A percentile compares a stretch with the other conserved stretches of the same genome.
Conservation (phyloP, 2,888 invertebrate genomes). For the Salpingus planirostris region DNA sequence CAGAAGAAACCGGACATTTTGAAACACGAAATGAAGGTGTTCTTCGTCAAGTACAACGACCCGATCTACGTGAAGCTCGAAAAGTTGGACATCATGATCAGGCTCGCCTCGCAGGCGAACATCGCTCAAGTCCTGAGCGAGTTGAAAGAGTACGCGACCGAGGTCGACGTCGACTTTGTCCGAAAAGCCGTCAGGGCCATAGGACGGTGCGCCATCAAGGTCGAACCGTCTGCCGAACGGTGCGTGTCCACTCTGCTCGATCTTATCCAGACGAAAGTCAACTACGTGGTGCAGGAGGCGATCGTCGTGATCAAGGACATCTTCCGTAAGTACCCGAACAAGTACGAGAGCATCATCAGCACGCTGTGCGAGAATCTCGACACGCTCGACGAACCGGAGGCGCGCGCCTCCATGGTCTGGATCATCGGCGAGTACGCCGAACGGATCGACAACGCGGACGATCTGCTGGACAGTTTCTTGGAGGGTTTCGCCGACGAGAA, state of each 20-base stretch:
- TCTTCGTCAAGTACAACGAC: constrained; percentile 99
- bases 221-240: constrained; percentile 94
- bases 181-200: constrained; percentile 98
- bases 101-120: constrained; percentile 94
- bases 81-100: constrained; percentile 98
- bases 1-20: constrained; percentile 98
- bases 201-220: constrained; percentile 96
- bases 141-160: constrained; percentile 97
- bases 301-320: constrained; percentile 99
- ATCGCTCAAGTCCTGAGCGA: constrained; percentile 97
- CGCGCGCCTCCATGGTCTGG: constrained; percentile 96
- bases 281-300: constrained; percentile 99
- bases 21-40: constrained; percentile 99
- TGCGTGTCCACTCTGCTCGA: constrained; percentile 97
- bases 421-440: constrained; percentile 97
- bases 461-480: constrained; percentile 92
- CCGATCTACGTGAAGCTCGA: constrained; percentile 99
- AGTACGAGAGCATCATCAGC: constrained; percentile 99
- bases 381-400: constrained; percentile 97
- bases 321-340: constrained; percentile 94
- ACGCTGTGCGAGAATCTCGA: constrained; percentile 98
- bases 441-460: constrained; percentile 98
- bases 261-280: constrained; percentile 98
- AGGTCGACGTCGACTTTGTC: constrained; percentile 99
- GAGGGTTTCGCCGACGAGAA: constrained; percentile 56